A percentile compares a stretch with the other conserved stretches of the same genome.
Conservation (phyloP, 2,888 invertebrate species). For the Limnephilus rhombicus region DNA sequence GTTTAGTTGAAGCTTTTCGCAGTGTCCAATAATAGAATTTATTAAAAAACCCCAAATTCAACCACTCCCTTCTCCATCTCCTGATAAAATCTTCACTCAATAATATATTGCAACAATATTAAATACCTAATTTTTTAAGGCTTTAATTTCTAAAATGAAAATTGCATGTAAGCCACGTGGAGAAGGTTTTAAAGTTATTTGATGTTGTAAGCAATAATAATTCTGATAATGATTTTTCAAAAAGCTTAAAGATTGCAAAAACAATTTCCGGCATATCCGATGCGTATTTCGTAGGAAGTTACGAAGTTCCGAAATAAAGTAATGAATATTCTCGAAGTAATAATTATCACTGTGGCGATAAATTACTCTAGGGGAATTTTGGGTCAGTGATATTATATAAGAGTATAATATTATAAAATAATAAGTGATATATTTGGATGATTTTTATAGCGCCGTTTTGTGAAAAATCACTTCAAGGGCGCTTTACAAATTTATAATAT, state of each 20-base stretch:
- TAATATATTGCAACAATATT: too few relatives aligned
- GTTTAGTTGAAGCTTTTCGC: too few relatives aligned
- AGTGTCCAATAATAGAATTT: too few relatives aligned
- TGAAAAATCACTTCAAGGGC: too few relatives aligned
- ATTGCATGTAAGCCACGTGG: not conserved
- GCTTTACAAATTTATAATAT: too few relatives aligned
- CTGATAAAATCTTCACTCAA: too few relatives aligned
- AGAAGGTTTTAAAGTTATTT: not conserved
- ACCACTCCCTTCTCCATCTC: too few relatives aligned
- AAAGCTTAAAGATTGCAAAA: not conserved
- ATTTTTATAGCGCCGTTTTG: too few relatives aligned
- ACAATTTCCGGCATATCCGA: not conserved
- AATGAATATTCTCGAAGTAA: not conserved
- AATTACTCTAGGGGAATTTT: not conserved
- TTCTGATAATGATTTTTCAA: not conserved
- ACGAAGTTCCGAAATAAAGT: not conserved
- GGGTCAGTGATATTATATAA: not conserved
- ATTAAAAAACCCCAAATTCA: too few relatives aligned
- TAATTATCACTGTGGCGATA: not conserved
- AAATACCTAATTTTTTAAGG: not conserved
- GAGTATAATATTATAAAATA: too few relatives aligned
- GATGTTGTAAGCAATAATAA: not conserved
- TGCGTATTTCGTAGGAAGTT: not conserved
- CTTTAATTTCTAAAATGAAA: not conserved
- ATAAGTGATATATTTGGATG: too few relatives aligned